Evolutionary conservation across 30 jellyfish, hydroid and myxozoan genomes (phyloP).

Genomic region (Turritopsis rubra): DNA sequence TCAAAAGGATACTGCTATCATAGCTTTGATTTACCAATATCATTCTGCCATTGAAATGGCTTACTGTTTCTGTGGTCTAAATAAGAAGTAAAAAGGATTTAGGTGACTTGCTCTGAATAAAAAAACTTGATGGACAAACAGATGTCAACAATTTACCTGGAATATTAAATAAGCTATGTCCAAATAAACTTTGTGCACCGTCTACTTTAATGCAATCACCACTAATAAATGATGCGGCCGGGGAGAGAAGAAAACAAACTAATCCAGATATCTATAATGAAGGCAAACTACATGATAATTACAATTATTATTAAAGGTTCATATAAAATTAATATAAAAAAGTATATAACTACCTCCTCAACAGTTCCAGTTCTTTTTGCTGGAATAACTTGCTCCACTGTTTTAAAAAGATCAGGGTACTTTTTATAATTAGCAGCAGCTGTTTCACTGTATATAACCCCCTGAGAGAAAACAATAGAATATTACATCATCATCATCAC

Average conservation of each 20-base stretch:
- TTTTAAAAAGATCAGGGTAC: conserved; percentile 46
- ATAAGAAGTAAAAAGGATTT: neutral
- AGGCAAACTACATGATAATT: neutral
- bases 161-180: conserved; percentile 52
- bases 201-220: conserved; percentile 81
- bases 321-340: too few species aligned
- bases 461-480: conserved; percentile 37
- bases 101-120: neutral
- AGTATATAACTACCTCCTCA: conserved; percentile 64
- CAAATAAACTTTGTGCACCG: conserved; percentile 86
- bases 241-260: conserved; percentile 85
- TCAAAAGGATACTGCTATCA: neutral
- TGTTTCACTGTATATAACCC: conserved; percentile 80
- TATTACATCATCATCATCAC: neutral
- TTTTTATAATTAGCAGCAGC: conserved; percentile 81
- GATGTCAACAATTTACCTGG: conserved; percentile 41
- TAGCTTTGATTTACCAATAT: neutral
- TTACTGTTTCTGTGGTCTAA: neutral
- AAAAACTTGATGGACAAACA: neutral
- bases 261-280: conserved; percentile 63
- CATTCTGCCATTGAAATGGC: neutral
- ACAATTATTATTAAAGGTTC: neutral
- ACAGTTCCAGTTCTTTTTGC: conserved; percentile 75
- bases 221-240: conserved; percentile 84
- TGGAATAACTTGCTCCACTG: conserved; percentile 46